Evolutionary conservation across 1,140 invertebrate species (phyloP).

Genomic region (Araneus ventricosus): DNA sequence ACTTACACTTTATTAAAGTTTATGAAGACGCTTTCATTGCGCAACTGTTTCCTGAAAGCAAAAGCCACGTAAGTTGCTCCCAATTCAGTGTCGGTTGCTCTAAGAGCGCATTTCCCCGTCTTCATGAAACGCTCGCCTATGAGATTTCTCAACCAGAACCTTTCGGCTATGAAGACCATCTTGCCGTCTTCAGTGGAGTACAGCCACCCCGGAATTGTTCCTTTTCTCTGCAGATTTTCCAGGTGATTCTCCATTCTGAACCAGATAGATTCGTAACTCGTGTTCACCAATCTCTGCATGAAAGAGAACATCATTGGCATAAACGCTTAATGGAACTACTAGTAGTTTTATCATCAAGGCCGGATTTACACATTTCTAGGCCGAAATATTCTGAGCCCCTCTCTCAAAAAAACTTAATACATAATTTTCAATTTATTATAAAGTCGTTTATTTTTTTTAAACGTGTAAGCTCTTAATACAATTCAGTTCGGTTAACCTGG

Average conservation of each 20-base stretch:
- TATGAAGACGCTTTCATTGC: not conserved
- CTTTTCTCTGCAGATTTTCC: not conserved
- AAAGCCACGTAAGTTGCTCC: not conserved
- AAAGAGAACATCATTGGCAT: not conserved
- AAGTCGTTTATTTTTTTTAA: too few species aligned
- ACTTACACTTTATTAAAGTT: not conserved
- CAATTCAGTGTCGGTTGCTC: not conserved
- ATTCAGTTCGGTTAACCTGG: too few species aligned
- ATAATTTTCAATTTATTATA: too few species aligned
- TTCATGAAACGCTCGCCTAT: constrained; percentile 1
- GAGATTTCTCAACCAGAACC: not conserved
- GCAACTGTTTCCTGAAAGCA: not conserved
- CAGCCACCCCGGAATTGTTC: not conserved
- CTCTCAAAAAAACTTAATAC: too few species aligned
- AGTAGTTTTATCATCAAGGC: too few species aligned
- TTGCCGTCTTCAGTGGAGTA: not conserved
- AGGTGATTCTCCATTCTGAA: not conserved
- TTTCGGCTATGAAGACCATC: not conserved
- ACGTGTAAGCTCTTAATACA: too few species aligned
- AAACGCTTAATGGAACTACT: not conserved
- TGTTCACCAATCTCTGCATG: not conserved
- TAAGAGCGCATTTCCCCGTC: constrained; percentile 22
- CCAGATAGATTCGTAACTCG: constrained; percentile 15
- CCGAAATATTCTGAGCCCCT: too few species aligned
- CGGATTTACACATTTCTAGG: too few species aligned